Evolutionary conservation across 2,113 vertebrate genomes (phyloP).

Genomic region (Elephas maximus): DNA sequence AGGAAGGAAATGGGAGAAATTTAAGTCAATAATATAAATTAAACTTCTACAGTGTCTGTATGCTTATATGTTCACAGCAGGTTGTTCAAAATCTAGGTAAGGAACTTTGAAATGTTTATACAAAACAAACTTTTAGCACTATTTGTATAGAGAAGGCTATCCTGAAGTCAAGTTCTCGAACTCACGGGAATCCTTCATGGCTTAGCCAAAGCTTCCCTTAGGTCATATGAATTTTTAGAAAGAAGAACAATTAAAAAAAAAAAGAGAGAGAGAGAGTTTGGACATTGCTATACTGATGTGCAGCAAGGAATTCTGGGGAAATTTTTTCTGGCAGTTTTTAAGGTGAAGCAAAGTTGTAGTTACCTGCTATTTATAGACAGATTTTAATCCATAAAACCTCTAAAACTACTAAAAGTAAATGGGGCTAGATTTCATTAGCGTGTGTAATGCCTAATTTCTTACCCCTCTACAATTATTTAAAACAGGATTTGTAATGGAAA

Average conservation of each 20-base stretch:
- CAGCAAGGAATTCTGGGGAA: constrained; percentile 47
- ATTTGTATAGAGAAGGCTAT: background rate
- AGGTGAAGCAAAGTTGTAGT: background rate
- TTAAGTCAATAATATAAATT: constrained; percentile 9
- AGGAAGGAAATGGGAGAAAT: constrained; percentile 22
- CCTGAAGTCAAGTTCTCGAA: background rate
- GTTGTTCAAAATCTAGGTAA: constrained; percentile 38
- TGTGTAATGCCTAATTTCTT: background rate
- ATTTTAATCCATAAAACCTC: constrained; percentile 25
- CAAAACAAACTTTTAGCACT: constrained; percentile 14
- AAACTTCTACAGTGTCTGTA: background rate
- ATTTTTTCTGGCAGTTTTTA: constrained; percentile 36
- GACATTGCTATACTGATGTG: background rate
- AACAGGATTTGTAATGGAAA: background rate
- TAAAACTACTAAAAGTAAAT: constrained; percentile 47
- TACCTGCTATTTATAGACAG: background rate
- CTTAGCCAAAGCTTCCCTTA: background rate
- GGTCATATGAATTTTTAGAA: constrained; percentile 53
- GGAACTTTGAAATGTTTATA: constrained; percentile 24
- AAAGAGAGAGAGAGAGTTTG: background rate
- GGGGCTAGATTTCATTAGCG: background rate
- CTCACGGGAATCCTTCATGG: background rate
- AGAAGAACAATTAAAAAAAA: background rate
- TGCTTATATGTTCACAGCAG: constrained; percentile 30
- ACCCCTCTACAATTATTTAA: background rate